phyloP scores from a whole-genome alignment of 2,888 invertebrate species.

The Elmis aenea region DNA sequence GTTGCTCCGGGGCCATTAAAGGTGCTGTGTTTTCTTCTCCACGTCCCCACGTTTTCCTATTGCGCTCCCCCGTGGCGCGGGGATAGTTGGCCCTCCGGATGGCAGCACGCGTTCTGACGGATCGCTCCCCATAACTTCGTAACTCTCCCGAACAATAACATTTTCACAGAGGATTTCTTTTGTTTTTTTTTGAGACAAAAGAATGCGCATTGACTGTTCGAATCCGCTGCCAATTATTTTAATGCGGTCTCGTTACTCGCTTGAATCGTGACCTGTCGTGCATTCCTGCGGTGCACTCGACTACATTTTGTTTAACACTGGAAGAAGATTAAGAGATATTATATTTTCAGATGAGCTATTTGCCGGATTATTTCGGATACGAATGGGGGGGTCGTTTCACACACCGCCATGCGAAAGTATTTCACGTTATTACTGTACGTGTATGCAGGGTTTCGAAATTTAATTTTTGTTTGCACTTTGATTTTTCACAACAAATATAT shows the following conservation, averaged over 20 bases:
- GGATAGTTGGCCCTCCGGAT: not conserved
- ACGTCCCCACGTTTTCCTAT: not conserved
- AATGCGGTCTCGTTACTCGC: constrained; percentile 19
- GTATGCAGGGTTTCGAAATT: no score
- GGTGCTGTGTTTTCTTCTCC: not conserved
- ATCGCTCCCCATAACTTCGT: no score
- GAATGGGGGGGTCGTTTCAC: no score
- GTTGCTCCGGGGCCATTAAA: constrained; percentile 13
- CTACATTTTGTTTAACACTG: no score
- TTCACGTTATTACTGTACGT: no score
- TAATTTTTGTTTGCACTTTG: no score
- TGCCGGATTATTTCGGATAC: no score
- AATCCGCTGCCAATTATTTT: constrained; percentile 18
- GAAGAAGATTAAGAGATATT: no score
- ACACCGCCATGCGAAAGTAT: no score
- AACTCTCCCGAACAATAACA: constrained; percentile 13
- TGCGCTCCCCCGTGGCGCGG: not conserved
- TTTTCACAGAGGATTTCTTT: constrained; percentile 11
- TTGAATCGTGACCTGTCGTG: constrained; percentile 11
- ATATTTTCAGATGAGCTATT: no score
- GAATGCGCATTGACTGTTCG: constrained; percentile 10
- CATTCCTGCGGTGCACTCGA: no score
- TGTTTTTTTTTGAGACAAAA: constrained; percentile 11
- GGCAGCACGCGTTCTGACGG: not conserved
- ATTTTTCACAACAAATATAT: no score